A percentile compares a stretch with the other conserved stretches of the same genome.
Evolutionary conservation across 35 echinoderm and acorn worm genomes (phyloP).

Genomic region (Stichopus chloronotus): DNA sequence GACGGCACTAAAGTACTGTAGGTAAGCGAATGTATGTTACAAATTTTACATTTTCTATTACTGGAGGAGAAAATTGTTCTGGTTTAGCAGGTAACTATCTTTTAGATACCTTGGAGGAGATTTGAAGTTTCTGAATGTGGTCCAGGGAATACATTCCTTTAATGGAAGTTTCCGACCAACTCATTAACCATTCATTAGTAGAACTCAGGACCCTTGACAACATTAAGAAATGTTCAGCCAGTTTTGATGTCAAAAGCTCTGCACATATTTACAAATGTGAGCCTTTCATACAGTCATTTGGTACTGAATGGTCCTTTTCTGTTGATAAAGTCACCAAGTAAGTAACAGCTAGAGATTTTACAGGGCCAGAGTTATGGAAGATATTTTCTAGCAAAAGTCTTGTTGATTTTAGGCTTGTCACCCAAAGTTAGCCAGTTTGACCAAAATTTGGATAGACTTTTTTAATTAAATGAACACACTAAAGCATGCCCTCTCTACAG

Average conservation of each 20-base stretch:
- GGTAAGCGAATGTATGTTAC: conserved; percentile 14
- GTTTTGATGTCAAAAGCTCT: background rate
- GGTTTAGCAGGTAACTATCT: conserved; percentile 15
- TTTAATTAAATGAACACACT: conserved; percentile 32
- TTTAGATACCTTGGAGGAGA: conserved; percentile 11
- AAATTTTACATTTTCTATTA: conserved; percentile 51
- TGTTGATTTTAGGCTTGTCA: conserved; percentile 20
- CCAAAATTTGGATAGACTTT: background rate
- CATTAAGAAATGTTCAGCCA: conserved; percentile 44
- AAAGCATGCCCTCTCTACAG: conserved; percentile 2
- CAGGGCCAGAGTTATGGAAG: conserved; percentile 2
- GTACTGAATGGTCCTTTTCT: conserved; percentile 2
- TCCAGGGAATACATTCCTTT: conserved; percentile 25
- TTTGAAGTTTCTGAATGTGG: conserved; percentile 16
- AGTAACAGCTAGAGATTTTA: background rate
- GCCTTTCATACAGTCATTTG: conserved; percentile 10
- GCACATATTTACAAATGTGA: conserved; percentile 10
- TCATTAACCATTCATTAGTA: conserved; percentile 35
- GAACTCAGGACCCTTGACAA: conserved; percentile 55
- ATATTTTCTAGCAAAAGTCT: background rate
- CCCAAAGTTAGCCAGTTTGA: conserved; percentile 23
- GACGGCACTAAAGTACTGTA: background rate
- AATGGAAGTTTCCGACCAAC: conserved; percentile 47
- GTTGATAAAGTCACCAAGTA: background rate
- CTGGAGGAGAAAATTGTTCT: background rate